Conservation (phyloP, 2,888 invertebrate species). For the Monoplex corrugatus region DNA sequence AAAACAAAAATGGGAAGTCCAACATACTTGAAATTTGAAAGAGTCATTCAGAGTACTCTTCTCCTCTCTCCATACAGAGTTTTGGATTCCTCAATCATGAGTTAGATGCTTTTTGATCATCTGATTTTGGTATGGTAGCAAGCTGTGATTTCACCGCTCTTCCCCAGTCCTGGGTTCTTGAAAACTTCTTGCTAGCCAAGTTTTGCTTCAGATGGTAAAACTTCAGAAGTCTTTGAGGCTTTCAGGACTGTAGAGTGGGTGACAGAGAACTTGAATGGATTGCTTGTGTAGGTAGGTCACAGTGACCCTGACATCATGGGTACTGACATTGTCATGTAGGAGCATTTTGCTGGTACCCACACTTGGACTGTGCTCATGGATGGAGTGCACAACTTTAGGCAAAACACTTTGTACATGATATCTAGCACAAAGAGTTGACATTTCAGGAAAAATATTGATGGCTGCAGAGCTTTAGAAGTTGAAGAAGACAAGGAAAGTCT, state of each 20-base stretch:
- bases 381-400: no score
- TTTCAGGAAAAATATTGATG: background rate
- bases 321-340: background rate
- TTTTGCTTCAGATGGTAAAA: background rate
- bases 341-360: background rate
- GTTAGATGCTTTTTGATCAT: background rate
- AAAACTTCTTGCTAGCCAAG: background rate
- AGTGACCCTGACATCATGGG: background rate
- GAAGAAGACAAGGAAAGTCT: background rate
- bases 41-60: no score
- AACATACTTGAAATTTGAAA: no score
- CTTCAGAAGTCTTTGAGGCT: no score
- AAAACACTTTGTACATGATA: background rate
- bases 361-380: background rate
- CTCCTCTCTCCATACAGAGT: background rate
- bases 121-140: background rate
- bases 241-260: background rate
- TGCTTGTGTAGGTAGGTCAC: no score
- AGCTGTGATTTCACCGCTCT: background rate
- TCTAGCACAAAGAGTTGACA: background rate
- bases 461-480: background rate
- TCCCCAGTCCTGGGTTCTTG: background rate
- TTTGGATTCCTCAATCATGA: background rate
- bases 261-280: background rate
- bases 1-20: background rate